These are phyloP conservation scores for Lagodon rhomboides DNA, from an alignment of 2,797 vertebrate genomes.

Conservation along the genomic window DNA sequence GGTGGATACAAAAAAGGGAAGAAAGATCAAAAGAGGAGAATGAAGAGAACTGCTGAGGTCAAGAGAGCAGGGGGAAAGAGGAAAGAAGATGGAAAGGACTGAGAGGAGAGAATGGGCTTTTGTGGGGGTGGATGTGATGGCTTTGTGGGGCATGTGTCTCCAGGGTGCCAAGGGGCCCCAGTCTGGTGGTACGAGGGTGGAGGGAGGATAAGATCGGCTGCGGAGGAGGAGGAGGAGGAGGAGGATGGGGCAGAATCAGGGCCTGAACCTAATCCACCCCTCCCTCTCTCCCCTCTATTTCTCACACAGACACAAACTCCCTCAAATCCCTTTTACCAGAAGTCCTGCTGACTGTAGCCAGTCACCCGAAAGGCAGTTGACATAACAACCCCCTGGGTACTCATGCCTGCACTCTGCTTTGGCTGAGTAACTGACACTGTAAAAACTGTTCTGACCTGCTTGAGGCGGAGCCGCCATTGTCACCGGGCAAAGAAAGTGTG, in stretches of 20 bases:
- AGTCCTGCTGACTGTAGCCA: constrained; percentile 72
- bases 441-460: constrained; percentile 61
- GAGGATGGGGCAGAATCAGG: constrained; percentile 54
- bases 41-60: constrained; percentile 51
- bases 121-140: constrained; percentile 65
- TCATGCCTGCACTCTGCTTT: constrained; percentile 61
- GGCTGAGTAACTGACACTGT: constrained; percentile 66
- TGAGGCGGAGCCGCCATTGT: constrained; percentile 30
- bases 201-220: constrained; percentile 52
- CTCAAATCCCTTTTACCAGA: constrained; percentile 81
- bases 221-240: constrained; percentile 28
- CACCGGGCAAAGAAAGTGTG: constrained; percentile 37
- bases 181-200: constrained; percentile 52
- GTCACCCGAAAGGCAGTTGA: constrained; percentile 79
- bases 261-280: constrained; percentile 68
- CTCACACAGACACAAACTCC: constrained; percentile 73
- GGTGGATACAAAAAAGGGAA: constrained; percentile 20
- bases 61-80: constrained; percentile 25
- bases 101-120: constrained; percentile 52
- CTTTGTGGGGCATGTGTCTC: constrained; percentile 76
- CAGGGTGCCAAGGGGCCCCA: constrained; percentile 67
- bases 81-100: constrained; percentile 42
- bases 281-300: constrained; percentile 39
- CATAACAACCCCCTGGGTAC: constrained; percentile 73
- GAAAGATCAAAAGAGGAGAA: constrained; percentile 39